Base-by-base conservation (phyloP, 2,113 vertebrate genomes). In the Arothron firmamentum region DNA sequence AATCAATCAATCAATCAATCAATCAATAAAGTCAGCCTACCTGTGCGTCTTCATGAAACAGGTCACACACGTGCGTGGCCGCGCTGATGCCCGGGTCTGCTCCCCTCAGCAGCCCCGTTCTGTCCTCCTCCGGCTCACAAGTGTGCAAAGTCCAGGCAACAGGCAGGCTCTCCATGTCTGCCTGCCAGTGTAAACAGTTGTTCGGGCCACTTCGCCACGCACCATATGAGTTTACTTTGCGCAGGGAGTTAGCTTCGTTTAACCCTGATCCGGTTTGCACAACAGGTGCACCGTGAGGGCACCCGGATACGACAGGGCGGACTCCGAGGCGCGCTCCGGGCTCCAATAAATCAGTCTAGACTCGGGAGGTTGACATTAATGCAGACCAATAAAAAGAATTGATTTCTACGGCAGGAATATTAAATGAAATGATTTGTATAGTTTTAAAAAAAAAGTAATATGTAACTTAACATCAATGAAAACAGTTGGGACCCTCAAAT, bases 11-110 rank as follows among this genome's bases (percentile, higher is more conserved):
- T n/a, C n/a, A n/a, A n/a, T n/a, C 25, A 28, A 28, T 7, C 25
- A 28, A 28, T 28, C 25, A 28, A 28, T 28, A 14, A 6, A 42
- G 14, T 50, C 12, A 53, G 6, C 41, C 18, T 48, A 96, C 97
- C 94, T 96, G 94, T 56, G 93, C 94, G 63, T 94, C 94, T 75
- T 98, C 94, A 0, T 96, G 94, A 86, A 99, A 99, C 67, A 99
- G 90, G 52, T 99, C 96, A 14, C 92, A 93, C 43, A 94, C 86
- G 0, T 80, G 85, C 1, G 83, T 65, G 51, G 65, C 15, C 16
- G 77, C 21, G 21, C 16, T 56, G 25, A 21, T 65, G 48, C 72
- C 56, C 28, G 38, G 6, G 5, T 60, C 47, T n/a, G 20, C 16
- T 11, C 13, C 25, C 5, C 62, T 75, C 17, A 19, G 1, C 54